phyloP scores from a whole-genome alignment of 53 echinoderm and acorn worm genomes.

The Apostichopus leukothele region DNA sequence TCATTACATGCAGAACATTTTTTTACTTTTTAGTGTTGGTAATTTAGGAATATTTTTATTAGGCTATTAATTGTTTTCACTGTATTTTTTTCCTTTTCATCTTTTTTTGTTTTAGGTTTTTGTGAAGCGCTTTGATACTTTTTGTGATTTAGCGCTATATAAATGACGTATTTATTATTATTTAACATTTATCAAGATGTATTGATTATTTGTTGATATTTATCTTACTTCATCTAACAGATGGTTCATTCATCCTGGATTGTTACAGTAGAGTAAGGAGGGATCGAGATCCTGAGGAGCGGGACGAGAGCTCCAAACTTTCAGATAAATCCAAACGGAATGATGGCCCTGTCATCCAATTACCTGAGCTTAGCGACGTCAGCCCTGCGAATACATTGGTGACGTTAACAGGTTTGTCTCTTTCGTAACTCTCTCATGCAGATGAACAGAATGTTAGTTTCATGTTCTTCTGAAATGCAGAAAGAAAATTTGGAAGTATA shows the following conservation, averaged over 20 bases:
- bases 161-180: too few species aligned
- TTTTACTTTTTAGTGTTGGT: too few species aligned
- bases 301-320: background rate
- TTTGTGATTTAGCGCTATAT: too few species aligned
- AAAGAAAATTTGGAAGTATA: too few species aligned
- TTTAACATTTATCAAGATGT: too few species aligned
- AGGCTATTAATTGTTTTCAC: too few species aligned
- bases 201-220: background rate
- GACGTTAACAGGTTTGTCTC: constrained; percentile 50
- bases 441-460: background rate
- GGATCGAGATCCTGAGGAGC: background rate
- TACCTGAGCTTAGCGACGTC: constrained; percentile 31
- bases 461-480: too few species aligned
- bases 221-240: background rate
- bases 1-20: too few species aligned
- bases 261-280: constrained; percentile 18
- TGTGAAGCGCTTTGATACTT: too few species aligned
- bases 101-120: too few species aligned
- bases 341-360: background rate
- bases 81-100: too few species aligned
- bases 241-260: constrained; percentile 8
- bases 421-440: background rate
- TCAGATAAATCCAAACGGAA: background rate
- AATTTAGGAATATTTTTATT: too few species aligned
- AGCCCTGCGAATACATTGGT: constrained; percentile 51